Evolutionary conservation across 2,797 vertebrate genomes (phyloP).

Genomic region (Parauchenoglanis punctatus): DNA sequence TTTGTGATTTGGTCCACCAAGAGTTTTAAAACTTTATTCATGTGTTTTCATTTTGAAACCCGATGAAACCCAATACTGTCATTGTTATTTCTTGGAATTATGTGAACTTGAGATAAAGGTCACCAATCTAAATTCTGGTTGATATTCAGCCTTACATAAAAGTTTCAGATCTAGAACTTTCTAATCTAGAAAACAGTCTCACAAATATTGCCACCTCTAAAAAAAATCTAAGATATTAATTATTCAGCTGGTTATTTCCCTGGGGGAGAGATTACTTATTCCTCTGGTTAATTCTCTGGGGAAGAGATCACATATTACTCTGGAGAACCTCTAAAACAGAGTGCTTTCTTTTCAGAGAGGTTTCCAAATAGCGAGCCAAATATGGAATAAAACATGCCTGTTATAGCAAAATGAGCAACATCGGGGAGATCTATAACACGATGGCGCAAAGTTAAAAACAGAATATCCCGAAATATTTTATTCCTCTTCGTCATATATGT

Average conservation of each 20-base stretch:
- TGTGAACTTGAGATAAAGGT: neutral
- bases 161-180: neutral
- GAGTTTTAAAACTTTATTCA: neutral
- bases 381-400: neutral
- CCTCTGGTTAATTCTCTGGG: no score
- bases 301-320: neutral
- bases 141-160: neutral
- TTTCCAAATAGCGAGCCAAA: neutral
- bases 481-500: no score
- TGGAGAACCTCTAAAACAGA: neutral
- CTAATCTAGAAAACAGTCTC: neutral
- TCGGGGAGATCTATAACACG: neutral
- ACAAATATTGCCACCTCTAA: neutral
- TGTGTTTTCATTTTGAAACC: neutral
- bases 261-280: neutral
- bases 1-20: neutral
- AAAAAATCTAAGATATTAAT: neutral
- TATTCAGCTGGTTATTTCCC: neutral
- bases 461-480: neutral
- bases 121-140: neutral
- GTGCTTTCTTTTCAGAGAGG: neutral
- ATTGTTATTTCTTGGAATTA: neutral
- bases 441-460: neutral
- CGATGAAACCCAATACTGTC: neutral
- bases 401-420: neutral